Evolutionary conservation across 2,888 invertebrate genomes (phyloP).

Genomic region (Dicycla oo): DNA sequence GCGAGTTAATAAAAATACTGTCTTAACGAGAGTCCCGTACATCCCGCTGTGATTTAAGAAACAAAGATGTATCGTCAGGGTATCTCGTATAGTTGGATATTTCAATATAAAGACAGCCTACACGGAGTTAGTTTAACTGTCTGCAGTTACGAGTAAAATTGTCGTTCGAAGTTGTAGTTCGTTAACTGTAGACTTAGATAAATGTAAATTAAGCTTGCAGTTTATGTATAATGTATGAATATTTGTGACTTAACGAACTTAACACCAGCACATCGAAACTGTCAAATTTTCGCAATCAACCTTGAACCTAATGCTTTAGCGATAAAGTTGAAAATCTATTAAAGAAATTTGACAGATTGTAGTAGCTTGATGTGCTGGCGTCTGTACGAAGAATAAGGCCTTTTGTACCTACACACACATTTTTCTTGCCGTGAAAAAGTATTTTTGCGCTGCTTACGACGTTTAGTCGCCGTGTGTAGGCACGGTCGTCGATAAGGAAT

Average conservation of each 20-base stretch:
- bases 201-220: slow-evolving; percentile 44
- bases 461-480: too few species aligned
- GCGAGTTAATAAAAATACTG: slow-evolving; percentile 88
- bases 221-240: slow-evolving; percentile 50
- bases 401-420: background rate
- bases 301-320: too few species aligned
- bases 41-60: slow-evolving; percentile 86
- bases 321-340: too few species aligned
- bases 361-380: too few species aligned
- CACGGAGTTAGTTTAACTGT: slow-evolving; percentile 46
- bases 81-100: slow-evolving; percentile 73
- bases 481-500: too few species aligned
- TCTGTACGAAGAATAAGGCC: slow-evolving; percentile 30
- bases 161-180: slow-evolving; percentile 44
- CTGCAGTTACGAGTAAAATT: slow-evolving; percentile 40
- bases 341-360: too few species aligned
- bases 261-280: too few species aligned
- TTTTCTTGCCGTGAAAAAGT: too few species aligned
- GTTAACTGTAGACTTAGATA: slow-evolving; percentile 51
- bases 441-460: too few species aligned
- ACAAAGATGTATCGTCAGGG: slow-evolving; percentile 85
- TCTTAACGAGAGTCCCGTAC: slow-evolving; percentile 83
- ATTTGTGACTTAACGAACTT: slow-evolving; percentile 32
- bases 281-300: too few species aligned
- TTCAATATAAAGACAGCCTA: slow-evolving; percentile 73